These are phyloP conservation scores for Eretmochelys imbricata DNA, from an alignment of 2,113 vertebrate species.

Conservation along the genomic window DNA sequence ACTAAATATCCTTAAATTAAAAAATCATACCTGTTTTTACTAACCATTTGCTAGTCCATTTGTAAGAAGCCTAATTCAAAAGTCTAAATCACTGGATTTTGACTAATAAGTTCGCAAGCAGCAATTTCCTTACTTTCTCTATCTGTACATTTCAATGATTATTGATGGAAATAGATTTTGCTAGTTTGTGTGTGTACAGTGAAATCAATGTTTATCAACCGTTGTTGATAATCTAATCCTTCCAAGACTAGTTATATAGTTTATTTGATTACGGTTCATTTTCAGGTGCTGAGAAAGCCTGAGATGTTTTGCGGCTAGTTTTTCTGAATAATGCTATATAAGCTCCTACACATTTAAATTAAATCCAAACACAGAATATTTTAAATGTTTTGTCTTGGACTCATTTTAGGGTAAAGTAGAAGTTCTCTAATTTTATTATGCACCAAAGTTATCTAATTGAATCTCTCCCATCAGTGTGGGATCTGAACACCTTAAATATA, in stretches of 20 bases:
- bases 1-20: neutral
- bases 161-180: neutral
- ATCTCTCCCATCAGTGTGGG: neutral
- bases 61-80: neutral
- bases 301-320: neutral
- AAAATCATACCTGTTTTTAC: neutral
- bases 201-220: neutral
- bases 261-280: slow-evolving; percentile 53
- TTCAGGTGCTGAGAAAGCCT: slow-evolving; percentile 44
- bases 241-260: neutral
- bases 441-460: neutral
- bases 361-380: neutral
- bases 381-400: neutral
- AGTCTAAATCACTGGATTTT: neutral
- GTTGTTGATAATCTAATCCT: neutral
- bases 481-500: too few relatives aligned
- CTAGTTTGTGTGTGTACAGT: neutral
- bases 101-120: neutral
- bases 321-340: neutral
- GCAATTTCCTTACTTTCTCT: neutral
- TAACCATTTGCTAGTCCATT: neutral
- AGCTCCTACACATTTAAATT: neutral
- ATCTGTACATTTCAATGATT: neutral
- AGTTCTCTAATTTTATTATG: neutral
- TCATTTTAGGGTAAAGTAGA: neutral